These are phyloP conservation scores for Delphinapterus leucas DNA, from an alignment of 2,113 vertebrate species.

Conservation along the genomic window DNA sequence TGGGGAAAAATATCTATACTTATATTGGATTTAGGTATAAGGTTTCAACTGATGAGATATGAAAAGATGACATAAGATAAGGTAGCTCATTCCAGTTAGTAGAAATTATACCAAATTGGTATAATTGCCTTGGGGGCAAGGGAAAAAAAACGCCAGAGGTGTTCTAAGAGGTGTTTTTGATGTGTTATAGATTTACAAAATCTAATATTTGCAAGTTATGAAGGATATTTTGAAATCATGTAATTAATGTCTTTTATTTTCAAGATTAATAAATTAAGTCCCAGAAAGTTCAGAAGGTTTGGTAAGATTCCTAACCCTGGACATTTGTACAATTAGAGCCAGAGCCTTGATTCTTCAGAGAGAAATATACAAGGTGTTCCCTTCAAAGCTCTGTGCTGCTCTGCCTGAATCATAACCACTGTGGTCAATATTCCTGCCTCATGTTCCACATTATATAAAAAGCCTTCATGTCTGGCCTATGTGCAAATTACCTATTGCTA, in stretches of 20 bases:
- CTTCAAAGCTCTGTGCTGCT: not conserved
- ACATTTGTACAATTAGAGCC: not conserved
- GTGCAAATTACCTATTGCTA: not conserved
- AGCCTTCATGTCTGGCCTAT: not conserved
- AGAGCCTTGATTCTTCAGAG: not conserved
- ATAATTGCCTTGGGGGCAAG: too few species aligned
- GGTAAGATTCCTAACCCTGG: not conserved
- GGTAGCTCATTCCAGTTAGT: not conserved
- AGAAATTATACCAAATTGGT: not conserved
- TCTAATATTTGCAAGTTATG: not conserved
- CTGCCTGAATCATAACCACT: not conserved
- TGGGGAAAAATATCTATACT: not conserved
- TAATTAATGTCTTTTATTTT: not conserved
- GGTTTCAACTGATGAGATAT: not conserved
- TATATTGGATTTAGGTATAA: not conserved
- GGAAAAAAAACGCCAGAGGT: not conserved
- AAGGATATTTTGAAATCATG: not conserved
- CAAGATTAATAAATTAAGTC: not conserved
- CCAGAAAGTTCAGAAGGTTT: not conserved
- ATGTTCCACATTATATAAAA: not conserved
- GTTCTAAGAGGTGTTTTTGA: not conserved
- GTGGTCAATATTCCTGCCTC: not conserved
- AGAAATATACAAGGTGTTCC: not conserved
- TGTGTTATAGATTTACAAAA: constrained; percentile 3
- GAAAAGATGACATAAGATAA: not conserved